Evolutionary conservation across 2,797 vertebrate genomes (phyloP), one percentile per base, ranked within the genome.

Genomic region (Acipenser ruthenus): DNA sequence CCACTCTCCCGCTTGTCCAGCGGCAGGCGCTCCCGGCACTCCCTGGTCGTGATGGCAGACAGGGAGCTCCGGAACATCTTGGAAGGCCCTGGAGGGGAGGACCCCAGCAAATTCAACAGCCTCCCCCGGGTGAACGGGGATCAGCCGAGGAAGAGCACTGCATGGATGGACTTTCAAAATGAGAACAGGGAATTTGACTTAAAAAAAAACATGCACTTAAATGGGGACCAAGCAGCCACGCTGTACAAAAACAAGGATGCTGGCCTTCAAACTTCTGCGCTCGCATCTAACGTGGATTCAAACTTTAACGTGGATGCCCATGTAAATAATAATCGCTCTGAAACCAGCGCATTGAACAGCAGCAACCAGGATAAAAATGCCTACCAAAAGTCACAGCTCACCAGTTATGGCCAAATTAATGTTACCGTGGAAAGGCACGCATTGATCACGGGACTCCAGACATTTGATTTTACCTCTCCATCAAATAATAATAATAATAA

Each of bases 51-150:
- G 12, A 72, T 84, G 10, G 91, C 92, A 0, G 93, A 96, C 70
- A 83, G 88, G 1, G 93, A 94, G 69, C 88, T 97, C 67, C 87
- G 89, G 67, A 89, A 89, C 67, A 96, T 94, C 81, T 85, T 96
- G 65, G 93, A 95, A 84, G 84, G 80, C 50, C 80, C 77, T 48
- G 68, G 75, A 50, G 63, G 55, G 0, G 13, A 93, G 80, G 84
- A 89, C 67, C 67, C 75, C 69, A 81, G 80, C 73, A 94, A 91
- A 78, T 98, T 91, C 70, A 93, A 92, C 85, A 98, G 93, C 80
- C 84, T 98, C 65, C 95, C 96, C 52, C 86, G 89, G 64, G 77
- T 89, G 13, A 81, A 90, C 58, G 84, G 88, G n/a, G 63, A 81
- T 58, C 77, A 82, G 69, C 78, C 89, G 55, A 88, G 87, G 64